Base-by-base conservation (phyloP, 2,888 invertebrate genomes). In the Anorthoa munda region DNA sequence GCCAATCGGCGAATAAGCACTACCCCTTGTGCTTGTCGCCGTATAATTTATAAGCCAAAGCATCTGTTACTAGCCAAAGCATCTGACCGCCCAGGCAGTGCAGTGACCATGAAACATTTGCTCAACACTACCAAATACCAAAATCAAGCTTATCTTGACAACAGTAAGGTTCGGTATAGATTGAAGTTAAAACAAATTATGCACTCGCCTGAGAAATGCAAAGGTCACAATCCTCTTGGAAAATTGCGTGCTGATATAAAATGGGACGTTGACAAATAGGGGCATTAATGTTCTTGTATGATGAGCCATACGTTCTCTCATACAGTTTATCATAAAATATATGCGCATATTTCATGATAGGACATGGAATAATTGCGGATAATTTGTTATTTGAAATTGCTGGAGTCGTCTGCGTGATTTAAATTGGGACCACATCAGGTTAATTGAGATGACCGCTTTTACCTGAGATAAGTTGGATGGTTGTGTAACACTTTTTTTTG, bases 81-180 rank as follows among this genome's bases (percentile, higher is more conserved):
- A 56, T 68, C 68, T 80, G 50, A 82, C 86, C 86, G 79, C 61
- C 85, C 73, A 87, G 85, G 84, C 87, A 86, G 87, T 87, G 90
- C 90, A 90, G 68, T 90, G 92, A 84, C 92, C 92, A 90, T 93
- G 92, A 93, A 92, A 90, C 78, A 63, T 63, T 73, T 75, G 73
- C 77, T 81, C 83, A 11, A 74, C 77, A 81, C 78, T 80, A 75
- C 74, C 63, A 58, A 9, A 63, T 17, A 78, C 66, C 9, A 82
- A 81, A 84, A 76, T 72, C 64, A 63, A 87, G 89, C 86, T 75
- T 91, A 87, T 12, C 0, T 0, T 1, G 2, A 11, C 56, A 21
- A 4, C 1, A 17, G 60, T 81, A 87, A 76, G 72, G 77, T 55
- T 64, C n/a, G 76, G 53, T 82, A 77, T 88, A 23, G 56, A 75